A percentile compares a stretch with the other conserved stretches of the same genome.
These are phyloP conservation scores for Drosophila imparisetae DNA, from an alignment of 2,888 invertebrate genomes.

Conservation along the genomic window DNA sequence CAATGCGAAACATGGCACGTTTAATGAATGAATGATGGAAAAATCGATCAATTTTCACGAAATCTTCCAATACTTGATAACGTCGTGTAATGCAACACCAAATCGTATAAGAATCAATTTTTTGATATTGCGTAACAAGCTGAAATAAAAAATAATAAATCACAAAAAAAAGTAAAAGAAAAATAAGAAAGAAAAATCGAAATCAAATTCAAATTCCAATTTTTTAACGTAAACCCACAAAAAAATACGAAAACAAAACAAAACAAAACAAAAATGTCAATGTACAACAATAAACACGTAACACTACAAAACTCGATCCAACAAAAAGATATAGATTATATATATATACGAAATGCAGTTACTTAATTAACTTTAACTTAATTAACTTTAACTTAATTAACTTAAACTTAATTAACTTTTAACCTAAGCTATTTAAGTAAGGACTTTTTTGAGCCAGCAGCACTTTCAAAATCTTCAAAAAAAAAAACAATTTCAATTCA, in stretches of 20 bases:
- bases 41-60: constrained; percentile 15
- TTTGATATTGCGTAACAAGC: constrained; percentile 22
- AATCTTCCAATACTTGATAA: constrained; percentile 28
- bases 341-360: constrained; percentile 4
- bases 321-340: constrained; percentile 4
- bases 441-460: constrained; percentile 15
- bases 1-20: constrained; percentile 66
- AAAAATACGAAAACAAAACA: no score
- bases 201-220: constrained; percentile 7
- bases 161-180: background rate
- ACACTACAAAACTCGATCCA: constrained; percentile 11
- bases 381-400: constrained; percentile 6
- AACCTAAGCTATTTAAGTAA: constrained; percentile 40
- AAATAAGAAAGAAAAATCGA: constrained; percentile 15
- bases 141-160: constrained; percentile 9
- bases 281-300: constrained; percentile 25
- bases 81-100: constrained; percentile 33
- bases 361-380: background rate
- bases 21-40: constrained; percentile 40
- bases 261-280: constrained; percentile 18
- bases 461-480: constrained; percentile 13
- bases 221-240: constrained; percentile 42
- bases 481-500: background rate
- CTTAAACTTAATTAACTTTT: background rate
- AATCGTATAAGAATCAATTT: constrained; percentile 16